phyloP scores from a whole-genome alignment of 2,797 vertebrate genomes.

The Neosalanx taihuensis region DNA sequence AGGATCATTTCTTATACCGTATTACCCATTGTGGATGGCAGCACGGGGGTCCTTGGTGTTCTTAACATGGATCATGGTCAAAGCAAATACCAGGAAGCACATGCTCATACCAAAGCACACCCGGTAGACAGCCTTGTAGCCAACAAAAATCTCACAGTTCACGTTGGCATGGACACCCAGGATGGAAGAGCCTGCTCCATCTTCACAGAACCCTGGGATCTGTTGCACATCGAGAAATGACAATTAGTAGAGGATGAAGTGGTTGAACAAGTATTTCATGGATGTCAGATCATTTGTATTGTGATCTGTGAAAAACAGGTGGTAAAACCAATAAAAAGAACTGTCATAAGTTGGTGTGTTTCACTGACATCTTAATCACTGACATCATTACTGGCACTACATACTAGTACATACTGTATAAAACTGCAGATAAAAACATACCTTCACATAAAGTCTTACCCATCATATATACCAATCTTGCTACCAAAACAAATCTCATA shows the following conservation, averaged over 20 bases:
- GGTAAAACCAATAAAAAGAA: too few species aligned
- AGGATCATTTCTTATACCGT: not conserved
- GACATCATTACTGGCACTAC: too few species aligned
- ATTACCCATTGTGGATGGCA: slow-evolving; percentile 88
- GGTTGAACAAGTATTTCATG: too few species aligned
- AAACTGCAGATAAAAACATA: too few species aligned
- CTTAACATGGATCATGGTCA: slow-evolving; percentile 86
- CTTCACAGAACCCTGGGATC: slow-evolving; percentile 92
- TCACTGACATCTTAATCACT: too few species aligned
- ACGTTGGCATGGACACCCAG: slow-evolving; percentile 60
- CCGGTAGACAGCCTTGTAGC: slow-evolving; percentile 91
- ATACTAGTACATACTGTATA: too few species aligned
- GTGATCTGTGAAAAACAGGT: too few species aligned
- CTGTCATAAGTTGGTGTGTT: too few species aligned
- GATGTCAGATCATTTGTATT: too few species aligned
- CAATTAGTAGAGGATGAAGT: too few species aligned
- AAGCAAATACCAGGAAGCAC: slow-evolving; percentile 81
- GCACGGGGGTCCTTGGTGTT: slow-evolving; percentile 85
- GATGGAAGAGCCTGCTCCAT: slow-evolving; percentile 66
- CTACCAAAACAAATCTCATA: not conserved
- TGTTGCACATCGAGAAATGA: slow-evolving; percentile 42
- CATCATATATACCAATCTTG: not conserved
- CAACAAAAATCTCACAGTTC: slow-evolving; percentile 84
- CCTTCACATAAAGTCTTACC: too few species aligned
- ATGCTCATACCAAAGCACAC: slow-evolving; percentile 87